These are phyloP conservation scores for Chelonus insularis DNA, from an alignment of 1,140 invertebrate genomes.

Conservation along the genomic window DNA sequence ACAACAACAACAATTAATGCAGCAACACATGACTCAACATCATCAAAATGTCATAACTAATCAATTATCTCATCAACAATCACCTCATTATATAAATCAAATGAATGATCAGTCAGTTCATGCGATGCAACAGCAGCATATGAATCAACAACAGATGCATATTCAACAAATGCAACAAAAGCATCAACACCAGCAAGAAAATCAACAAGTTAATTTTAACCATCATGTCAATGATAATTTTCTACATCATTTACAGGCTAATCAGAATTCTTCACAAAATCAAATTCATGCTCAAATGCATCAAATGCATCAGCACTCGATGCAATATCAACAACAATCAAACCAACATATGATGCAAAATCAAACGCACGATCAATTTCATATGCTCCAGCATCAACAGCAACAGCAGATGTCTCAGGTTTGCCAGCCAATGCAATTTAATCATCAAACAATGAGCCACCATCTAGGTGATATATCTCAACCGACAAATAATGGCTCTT, in stretches of 20 bases:
- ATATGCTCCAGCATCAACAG: constrained; percentile 48
- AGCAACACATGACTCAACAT: constrained; percentile 42
- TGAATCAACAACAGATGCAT: constrained; percentile 40
- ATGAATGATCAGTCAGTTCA: constrained; percentile 45
- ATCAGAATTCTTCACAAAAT: constrained; percentile 43
- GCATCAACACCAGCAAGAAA: constrained; percentile 40
- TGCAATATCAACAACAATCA: constrained; percentile 35
- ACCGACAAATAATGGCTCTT: constrained; percentile 37
- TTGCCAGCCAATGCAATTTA: constrained; percentile 47
- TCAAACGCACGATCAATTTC: constrained; percentile 48
- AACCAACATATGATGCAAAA: constrained; percentile 47
- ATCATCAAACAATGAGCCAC: constrained; percentile 47
- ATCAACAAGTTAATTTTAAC: constrained; percentile 41
- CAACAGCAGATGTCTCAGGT: constrained; percentile 47
- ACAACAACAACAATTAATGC: constrained; percentile 45
- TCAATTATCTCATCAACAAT: constrained; percentile 33
- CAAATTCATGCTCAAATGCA: constrained; percentile 42
- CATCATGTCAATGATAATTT: constrained; percentile 48
- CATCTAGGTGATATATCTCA: constrained; percentile 46
- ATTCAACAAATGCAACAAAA: constrained; percentile 50
- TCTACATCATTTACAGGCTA: constrained; percentile 47
- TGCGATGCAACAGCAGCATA: constrained; percentile 44
- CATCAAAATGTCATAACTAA: constrained; percentile 37
- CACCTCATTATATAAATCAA: constrained; percentile 40
- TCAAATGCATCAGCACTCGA: constrained; percentile 46